Evolutionary conservation across 2,888 invertebrate genomes (phyloP), one percentile per base, ranked within the genome.

Genomic region (Lobophora halterata): DNA sequence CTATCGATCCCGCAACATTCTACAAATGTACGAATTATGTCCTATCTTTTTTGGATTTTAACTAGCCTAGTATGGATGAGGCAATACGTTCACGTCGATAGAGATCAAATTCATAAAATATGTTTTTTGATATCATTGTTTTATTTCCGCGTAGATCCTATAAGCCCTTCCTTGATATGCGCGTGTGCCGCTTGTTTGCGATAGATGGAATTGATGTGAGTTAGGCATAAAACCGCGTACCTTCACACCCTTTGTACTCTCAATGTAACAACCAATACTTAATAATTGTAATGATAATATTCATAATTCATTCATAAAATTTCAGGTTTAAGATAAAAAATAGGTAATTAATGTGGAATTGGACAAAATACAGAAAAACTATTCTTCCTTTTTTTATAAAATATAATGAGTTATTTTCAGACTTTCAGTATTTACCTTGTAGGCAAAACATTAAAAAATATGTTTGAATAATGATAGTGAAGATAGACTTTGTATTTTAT

Each of bases 141-240:
- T 49, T 46, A 40, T 47, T 45, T 31, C 24, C 49, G 50, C 46
- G 55, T 64, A 58, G 58, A 66, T 58, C 51, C 49, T 52, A 49
- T 56, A 56, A 52, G 43, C 46, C 54, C 39, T 55, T 21, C 38
- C 36, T 61, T 66, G 71, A 79, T 75, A 82, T 79, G 79, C 77
- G 59, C n/a, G n/a, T n/a, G 61, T 56, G 67, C 65, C 62, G 70
- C 57, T 60, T 63, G 67, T 60, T 70, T 71, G 61, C n/a, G n/a
- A n/a, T n/a, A 79, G 79, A 80, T 79, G 67, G 65, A 61, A 63
- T 65, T 65, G 77, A 82, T 80, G 77, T 55, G 59, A 64, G 59
- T 52, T 53, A 62, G 58, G 63, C 61, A 71, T 65, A 67, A 69
- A 61, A 55, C 69, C 61, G 75, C 79, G 67, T 77, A 68, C 79